Percentiles rank a stretch among this genome's conserved stretches.
Conservation (phyloP, 1,140 invertebrate species). For the Macrotrachela quadricornifera region DNA sequence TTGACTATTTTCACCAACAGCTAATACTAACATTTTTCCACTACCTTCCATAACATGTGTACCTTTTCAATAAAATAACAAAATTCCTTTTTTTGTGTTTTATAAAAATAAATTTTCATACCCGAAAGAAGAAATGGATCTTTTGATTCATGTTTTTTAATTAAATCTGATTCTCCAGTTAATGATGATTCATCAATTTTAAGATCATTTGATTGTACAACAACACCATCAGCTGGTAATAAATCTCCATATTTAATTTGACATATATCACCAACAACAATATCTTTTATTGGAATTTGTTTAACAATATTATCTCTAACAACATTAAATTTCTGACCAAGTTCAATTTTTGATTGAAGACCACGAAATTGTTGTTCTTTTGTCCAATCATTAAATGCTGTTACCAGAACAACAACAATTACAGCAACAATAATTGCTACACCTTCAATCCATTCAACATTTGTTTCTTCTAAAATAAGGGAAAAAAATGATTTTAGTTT, state of each 20-base stretch:
- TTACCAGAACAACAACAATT: slow-evolving; percentile 87
- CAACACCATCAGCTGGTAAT: slow-evolving; percentile 82
- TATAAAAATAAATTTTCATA: too few species aligned
- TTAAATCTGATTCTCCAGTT: slow-evolving; percentile 96
- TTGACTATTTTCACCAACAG: slow-evolving; percentile 94
- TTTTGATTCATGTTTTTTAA: slow-evolving; percentile 72
- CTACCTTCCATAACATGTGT: slow-evolving; percentile 99
- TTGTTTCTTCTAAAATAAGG: not conserved
- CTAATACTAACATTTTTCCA: slow-evolving; percentile 92
- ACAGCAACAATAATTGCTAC: slow-evolving; percentile 89
- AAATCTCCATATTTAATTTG: slow-evolving; percentile 56
- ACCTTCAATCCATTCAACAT: slow-evolving; percentile 67
- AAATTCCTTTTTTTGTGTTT: too few species aligned
- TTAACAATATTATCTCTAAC: slow-evolving; percentile 71
- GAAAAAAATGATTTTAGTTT: too few species aligned
- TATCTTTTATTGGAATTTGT: slow-evolving; percentile 81
- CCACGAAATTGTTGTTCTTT: slow-evolving; percentile 92
- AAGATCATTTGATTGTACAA: slow-evolving; percentile 95
- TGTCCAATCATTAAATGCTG: slow-evolving; percentile 94
- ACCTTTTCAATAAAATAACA: too few species aligned
- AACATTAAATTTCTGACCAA: slow-evolving; percentile 91
- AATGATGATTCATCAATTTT: slow-evolving; percentile 95
- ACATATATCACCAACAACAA: slow-evolving; percentile 95
- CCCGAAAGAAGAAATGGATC: slow-evolving; percentile 86
- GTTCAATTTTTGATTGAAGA: slow-evolving; percentile 87